phyloP scores from a whole-genome alignment of 2,888 invertebrate species.

The Tenthredo amoena region DNA sequence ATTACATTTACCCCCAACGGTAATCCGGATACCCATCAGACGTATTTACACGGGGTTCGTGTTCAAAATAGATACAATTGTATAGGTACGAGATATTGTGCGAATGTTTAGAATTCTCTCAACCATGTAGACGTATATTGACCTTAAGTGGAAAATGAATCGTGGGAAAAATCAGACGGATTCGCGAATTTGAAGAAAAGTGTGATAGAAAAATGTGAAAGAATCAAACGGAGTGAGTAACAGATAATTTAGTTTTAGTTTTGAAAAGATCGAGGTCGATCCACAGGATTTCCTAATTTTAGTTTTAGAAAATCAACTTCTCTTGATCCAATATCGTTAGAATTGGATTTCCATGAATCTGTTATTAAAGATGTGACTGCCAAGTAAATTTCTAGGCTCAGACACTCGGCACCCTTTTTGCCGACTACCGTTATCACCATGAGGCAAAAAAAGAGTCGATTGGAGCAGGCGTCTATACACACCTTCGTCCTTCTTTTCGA shows the following conservation, averaged over 20 bases:
- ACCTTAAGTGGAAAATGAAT: neutral
- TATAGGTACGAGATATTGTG: neutral
- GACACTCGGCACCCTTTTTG: neutral
- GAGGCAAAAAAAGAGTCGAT: neutral
- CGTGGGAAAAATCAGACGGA: neutral
- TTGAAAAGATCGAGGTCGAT: neutral
- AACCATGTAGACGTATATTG: neutral
- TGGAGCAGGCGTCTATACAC: neutral
- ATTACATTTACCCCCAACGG: slow-evolving; percentile 19
- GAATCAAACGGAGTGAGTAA: neutral
- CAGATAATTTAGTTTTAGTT: neutral
- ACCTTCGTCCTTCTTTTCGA: slow-evolving; percentile 12
- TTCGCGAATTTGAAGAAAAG: neutral
- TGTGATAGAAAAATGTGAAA: neutral
- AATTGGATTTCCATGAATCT: slow-evolving; percentile 7
- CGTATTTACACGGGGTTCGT: slow-evolving; percentile 1
- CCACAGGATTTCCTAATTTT: neutral
- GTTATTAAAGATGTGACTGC: slow-evolving; percentile 34
- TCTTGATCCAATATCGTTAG: slow-evolving; percentile 23
- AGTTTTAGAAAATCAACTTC: slow-evolving; percentile 22
- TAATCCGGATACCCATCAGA: slow-evolving; percentile 8
- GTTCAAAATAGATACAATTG: neutral
- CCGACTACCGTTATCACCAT: neutral
- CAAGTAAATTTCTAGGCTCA: neutral
- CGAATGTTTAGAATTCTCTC: neutral